These are phyloP conservation scores for Lasius platythorax DNA, from an alignment of 2,888 invertebrate genomes.

Conservation along the genomic window DNA sequence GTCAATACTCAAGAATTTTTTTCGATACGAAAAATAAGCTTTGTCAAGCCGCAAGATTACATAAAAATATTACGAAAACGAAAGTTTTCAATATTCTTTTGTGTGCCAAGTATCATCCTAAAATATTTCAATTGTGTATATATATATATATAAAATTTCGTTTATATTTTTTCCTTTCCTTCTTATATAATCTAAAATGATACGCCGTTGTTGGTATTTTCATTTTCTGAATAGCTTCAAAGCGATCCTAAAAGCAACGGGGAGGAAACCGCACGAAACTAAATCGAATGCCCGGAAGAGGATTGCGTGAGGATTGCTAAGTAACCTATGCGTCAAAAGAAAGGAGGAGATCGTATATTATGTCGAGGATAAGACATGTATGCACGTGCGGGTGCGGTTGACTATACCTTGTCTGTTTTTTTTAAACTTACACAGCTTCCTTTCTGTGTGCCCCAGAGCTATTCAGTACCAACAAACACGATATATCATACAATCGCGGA, in stretches of 20 bases:
- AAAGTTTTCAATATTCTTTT: not conserved
- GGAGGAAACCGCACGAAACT: not conserved
- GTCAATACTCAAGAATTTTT: not conserved
- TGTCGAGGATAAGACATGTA: conserved; percentile 14
- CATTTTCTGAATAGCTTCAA: conserved; percentile 10
- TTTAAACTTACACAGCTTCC: not conserved
- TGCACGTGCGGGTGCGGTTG: not conserved
- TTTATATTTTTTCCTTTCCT: not conserved
- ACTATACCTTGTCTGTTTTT: not conserved
- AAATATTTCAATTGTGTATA: not conserved
- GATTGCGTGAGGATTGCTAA: conserved; percentile 12
- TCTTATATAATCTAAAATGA: not conserved
- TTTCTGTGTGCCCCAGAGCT: not conserved
- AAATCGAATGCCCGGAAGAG: conserved; percentile 14
- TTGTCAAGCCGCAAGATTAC: not conserved
- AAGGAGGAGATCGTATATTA: conserved; percentile 10
- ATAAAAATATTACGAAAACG: not conserved
- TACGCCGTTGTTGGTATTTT: not conserved
- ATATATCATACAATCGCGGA: conserved; percentile 3
- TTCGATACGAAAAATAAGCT: not conserved
- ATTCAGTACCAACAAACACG: conserved; percentile 7
- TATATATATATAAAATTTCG: conserved; percentile 5
- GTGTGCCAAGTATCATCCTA: not conserved
- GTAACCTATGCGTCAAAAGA: conserved; percentile 21
- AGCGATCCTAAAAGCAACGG: conserved; percentile 21